Base-by-base conservation (phyloP, 2,888 invertebrate genomes). In the Mystacides longicornis region DNA sequence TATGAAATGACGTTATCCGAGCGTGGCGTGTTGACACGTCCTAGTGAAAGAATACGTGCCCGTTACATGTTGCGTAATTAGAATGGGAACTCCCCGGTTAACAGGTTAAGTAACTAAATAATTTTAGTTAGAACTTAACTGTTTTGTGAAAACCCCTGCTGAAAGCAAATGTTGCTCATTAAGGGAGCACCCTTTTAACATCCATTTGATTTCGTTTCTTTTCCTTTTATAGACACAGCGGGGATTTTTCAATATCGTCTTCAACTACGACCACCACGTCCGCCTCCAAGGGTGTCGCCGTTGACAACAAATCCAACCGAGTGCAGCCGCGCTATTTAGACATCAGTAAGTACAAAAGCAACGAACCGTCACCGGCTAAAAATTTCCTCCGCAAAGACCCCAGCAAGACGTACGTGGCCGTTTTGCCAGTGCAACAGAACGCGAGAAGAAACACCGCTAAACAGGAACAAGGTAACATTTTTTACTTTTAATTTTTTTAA, bases 311-410 rank as follows among this genome's bases (percentile, higher is more conserved):
- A 71, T 23, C 27, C 43, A 54, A 43, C 23, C 58, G 56, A 1
- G 67, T 73, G 47, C 70, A 70, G 59, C 73, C 74, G 11, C 74
- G 81, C 49, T 82, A 82, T 64, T 66, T 82, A 57, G 82, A 82
- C 69, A 82, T 82, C 59, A 81, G 81, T 49, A 81, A 81, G 67
- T 82, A 81, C 68, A 81, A 81, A 67, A 67, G 42, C 4, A 49
- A 63, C 27, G 76, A 77, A 50, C 72, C 70, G 49, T 73, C 74
- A 1, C 74, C 79, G 57, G 60, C 62, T 3, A 71, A 71, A 63
- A 77, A 68, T 63, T 82, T 74, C 63, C 64, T 74, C 42, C 69
- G 81, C 11, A 68, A 80, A 42, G 82, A 82, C 64, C 82, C 81
- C 51, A 75, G 79, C 64, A 77, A 75, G 70, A 75, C 76, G 0